Evolutionary conservation across 2,888 invertebrate species (phyloP).

Genomic region (Epicampocera succincta): DNA sequence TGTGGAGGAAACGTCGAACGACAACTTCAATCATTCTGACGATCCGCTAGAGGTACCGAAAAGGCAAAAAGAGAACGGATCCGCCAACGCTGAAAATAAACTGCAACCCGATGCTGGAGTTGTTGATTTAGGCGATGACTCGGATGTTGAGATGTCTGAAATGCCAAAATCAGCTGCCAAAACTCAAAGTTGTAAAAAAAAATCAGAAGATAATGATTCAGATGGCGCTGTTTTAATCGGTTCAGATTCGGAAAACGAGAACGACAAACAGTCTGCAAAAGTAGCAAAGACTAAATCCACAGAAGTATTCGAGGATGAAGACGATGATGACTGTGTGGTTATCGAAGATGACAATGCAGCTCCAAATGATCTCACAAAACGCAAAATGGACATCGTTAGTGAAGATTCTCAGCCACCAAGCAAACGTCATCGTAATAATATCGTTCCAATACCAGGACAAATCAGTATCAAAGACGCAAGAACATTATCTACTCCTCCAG

Average conservation of each 20-base stretch:
- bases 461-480: conserved; percentile 81
- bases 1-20: conserved; percentile 61
- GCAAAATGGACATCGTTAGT: conserved; percentile 81
- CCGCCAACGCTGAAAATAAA: conserved; percentile 47
- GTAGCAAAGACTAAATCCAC: conserved; percentile 31
- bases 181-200: conserved; percentile 35
- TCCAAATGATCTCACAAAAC: conserved; percentile 76
- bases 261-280: conserved; percentile 49
- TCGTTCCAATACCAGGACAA: conserved; percentile 72
- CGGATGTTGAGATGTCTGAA: conserved; percentile 74
- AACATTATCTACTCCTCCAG: conserved; percentile 75
- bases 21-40: conserved; percentile 57
- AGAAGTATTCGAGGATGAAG: conserved; percentile 75
- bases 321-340: conserved; percentile 83
- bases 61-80: conserved; percentile 68
- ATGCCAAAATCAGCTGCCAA: conserved; percentile 5
- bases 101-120: conserved; percentile 70
- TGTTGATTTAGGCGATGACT: conserved; percentile 78
- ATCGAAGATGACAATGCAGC: conserved; percentile 83
- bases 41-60: conserved; percentile 56
- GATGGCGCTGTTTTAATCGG: conserved; percentile 80
- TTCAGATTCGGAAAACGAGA: conserved; percentile 78
- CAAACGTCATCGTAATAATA: conserved; percentile 76
- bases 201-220: conserved; percentile 71
- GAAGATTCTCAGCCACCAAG: conserved; percentile 82